Percentiles rank a stretch among this genome's conserved stretches.
Conservation (phyloP, 2,888 invertebrate genomes). For the Polylopha cassiicola region DNA sequence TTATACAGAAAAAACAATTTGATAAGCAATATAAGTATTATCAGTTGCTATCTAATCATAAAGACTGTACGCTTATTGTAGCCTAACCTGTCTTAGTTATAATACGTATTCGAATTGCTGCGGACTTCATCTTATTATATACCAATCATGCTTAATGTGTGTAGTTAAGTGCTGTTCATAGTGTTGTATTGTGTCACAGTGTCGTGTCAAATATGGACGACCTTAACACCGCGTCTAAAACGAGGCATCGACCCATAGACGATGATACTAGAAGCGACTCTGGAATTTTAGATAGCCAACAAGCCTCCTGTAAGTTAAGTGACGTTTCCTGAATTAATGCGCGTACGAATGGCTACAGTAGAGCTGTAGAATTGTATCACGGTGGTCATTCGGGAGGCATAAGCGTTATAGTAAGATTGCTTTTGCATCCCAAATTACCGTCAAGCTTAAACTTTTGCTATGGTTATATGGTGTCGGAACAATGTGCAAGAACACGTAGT, state of each 20-base stretch:
- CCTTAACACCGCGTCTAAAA: conserved; percentile 38
- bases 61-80: conserved; percentile 39
- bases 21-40: conserved; percentile 52
- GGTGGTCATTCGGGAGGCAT: too few species aligned
- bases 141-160: conserved; percentile 32
- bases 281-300: conserved; percentile 49
- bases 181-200: conserved; percentile 31
- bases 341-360: conserved; percentile 17
- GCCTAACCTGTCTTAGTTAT: conserved; percentile 70
- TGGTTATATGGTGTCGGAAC: too few species aligned
- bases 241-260: conserved; percentile 59
- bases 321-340: conserved; percentile 20
- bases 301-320: conserved; percentile 48
- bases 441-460: too few species aligned
- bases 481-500: too few species aligned
- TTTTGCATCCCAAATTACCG: too few species aligned
- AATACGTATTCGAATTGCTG: conserved; percentile 48
- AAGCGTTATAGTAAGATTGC: too few species aligned
- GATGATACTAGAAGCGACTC: conserved; percentile 67
- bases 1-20: conserved; percentile 46
- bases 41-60: conserved; percentile 65
- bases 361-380: conserved; percentile 17
- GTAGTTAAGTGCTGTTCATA: conserved; percentile 30
- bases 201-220: conserved; percentile 46
- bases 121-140: conserved; percentile 39